Evolutionary conservation across 2,113 vertebrate species (phyloP), one percentile per base, ranked within the genome.

Genomic region (Desmodus rotundus): DNA sequence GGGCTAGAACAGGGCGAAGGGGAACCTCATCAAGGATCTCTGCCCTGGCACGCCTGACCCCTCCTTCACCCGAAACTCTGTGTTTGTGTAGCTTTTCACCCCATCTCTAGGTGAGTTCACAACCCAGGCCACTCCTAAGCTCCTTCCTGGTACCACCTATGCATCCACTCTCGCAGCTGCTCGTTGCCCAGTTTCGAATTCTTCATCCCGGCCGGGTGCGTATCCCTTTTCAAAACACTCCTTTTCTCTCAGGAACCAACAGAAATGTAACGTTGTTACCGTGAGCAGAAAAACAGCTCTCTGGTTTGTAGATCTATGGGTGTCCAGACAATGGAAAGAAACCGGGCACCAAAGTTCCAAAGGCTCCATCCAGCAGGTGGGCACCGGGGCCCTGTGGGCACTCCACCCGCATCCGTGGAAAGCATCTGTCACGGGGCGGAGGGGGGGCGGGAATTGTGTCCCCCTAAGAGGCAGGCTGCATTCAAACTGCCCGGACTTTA

Each of bases 301-400:
- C 31, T n/a, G 19, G 22, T 52, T 13, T 20, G 19, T 3, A 14
- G 0, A 31, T 22, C 33, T 12, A 28, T 24, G 7, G 12, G 7
- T 72, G 67, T 74, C 5, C 7, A 54, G 50, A 52, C 22, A 54
- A 31, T 0, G 15, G 17, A 31, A n/a, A 45, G 73, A 15, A 68
- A 12, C 1, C 1, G 11, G 31, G 13, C 19, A 16, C 6, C 28
- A 31, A 28, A 67, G 74, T 31, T 80, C 41, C 26, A 61, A 31
- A 38, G 63, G 52, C 17, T 12, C 58, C 24, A 4, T 45, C 8
- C 10, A 14, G 15, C 19, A n/a, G 16, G 15, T 2, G 4, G 41
- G 47, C 3, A 1, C 17, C 1, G 0, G 36, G 67, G 17, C 1
- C 15, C 8, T 2, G 8, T 0, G 50, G 22, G 2, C 1, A 41